Evolutionary conservation across 2,888 invertebrate genomes (phyloP).

Genomic region (Silvanus unidentatus): DNA sequence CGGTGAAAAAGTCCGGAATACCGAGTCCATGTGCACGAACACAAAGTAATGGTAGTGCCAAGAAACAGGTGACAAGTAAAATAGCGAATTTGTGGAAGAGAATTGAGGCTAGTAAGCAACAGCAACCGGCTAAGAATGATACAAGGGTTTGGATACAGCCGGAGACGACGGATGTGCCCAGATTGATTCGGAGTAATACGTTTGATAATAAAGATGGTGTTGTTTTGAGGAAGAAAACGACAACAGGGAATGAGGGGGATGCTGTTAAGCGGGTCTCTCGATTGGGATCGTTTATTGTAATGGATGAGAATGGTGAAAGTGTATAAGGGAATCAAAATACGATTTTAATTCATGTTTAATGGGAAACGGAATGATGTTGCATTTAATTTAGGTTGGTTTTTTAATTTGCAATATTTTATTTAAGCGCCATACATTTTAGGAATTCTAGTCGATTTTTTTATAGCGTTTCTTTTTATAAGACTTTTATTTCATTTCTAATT

Average conservation of each 20-base stretch:
- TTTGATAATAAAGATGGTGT: conserved; percentile 51
- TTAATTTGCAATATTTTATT: no score
- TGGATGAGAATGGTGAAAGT: conserved; percentile 38
- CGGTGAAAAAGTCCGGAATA: conserved; percentile 35
- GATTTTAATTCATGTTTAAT: no score
- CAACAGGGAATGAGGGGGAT: conserved; percentile 33
- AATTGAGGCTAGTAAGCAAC: conserved; percentile 63
- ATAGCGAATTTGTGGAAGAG: conserved; percentile 77
- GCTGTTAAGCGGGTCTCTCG: conserved; percentile 48
- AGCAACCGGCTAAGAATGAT: conserved; percentile 48
- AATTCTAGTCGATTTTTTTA: no score
- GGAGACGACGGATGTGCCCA: conserved; percentile 35
- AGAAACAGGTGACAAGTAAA: conserved; percentile 68
- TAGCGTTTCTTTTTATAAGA: no score
- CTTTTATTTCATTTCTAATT: no score
- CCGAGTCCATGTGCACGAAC: conserved; percentile 50
- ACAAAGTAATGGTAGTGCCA: conserved; percentile 48
- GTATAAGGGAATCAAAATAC: neutral
- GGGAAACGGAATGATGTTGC: no score
- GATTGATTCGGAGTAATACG: conserved; percentile 58
- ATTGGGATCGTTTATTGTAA: conserved; percentile 49
- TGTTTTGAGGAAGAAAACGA: conserved; percentile 24
- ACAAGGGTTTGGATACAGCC: conserved; percentile 38
- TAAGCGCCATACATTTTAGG: no score
- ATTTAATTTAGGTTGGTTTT: no score